phyloP scores from a whole-genome alignment of 2,797 vertebrate genomes.

The Acropternis orthonyx region DNA sequence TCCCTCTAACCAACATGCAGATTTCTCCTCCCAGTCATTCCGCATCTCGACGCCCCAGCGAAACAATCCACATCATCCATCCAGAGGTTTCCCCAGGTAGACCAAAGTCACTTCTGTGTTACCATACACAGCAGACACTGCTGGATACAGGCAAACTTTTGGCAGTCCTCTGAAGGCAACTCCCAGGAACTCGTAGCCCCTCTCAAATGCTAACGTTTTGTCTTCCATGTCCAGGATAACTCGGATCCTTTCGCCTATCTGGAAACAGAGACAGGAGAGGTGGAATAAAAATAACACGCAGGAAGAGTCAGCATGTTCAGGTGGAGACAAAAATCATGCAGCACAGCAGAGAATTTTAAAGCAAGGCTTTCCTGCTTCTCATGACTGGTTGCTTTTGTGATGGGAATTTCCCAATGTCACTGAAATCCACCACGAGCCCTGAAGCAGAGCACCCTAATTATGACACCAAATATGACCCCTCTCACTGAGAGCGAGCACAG shows the following conservation, averaged over 20 bases:
- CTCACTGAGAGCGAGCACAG: neutral
- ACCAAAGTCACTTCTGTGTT: conserved; percentile 99
- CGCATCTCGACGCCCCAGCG: conserved; percentile 16
- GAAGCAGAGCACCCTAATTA: neutral
- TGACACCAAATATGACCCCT: accelerated
- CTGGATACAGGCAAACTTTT: conserved; percentile 94
- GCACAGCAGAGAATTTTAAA: neutral
- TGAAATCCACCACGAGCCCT: neutral
- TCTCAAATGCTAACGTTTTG: conserved; percentile 97
- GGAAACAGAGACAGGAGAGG: conserved; percentile 63
- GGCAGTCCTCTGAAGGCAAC: conserved; percentile 97
- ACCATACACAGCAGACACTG: conserved; percentile 97
- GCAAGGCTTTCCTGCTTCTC: neutral
- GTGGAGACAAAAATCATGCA: neutral
- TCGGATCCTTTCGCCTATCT: conserved; percentile 99
- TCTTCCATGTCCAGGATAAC: conserved; percentile 99
- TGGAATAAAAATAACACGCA: neutral
- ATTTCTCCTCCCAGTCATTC: conserved; percentile 60
- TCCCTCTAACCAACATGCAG: conserved; percentile 73
- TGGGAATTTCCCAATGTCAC: accelerated
- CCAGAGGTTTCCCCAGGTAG: conserved; percentile 95
- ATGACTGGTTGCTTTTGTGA: accelerated
- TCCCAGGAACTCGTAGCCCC: conserved; percentile 97
- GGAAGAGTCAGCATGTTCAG: neutral
- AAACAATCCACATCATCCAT: conserved; percentile 82